Evolutionary conservation across 2,888 invertebrate species (phyloP), one percentile per base, ranked within the genome.

Genomic region (Sphecodes monilicornis): DNA sequence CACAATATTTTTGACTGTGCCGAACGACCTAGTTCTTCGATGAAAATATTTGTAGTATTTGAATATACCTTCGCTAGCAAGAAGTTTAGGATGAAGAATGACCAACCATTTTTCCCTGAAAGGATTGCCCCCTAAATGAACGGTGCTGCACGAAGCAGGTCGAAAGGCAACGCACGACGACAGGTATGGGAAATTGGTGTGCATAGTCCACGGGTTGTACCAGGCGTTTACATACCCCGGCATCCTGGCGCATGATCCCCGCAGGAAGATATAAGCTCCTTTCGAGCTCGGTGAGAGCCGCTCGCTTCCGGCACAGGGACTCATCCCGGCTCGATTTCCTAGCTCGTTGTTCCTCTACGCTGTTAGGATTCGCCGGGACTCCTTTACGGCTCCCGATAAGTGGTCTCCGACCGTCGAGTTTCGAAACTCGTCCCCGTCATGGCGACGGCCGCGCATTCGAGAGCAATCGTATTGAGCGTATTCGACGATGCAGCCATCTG

Each of bases 401-500:
- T 76, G 78, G 57, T 72, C 71, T 46, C 46, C 60, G 41, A 36
- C n/a, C 68, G 69, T 57, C 74, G 78, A 89, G 73, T 84, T 89
- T 86, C 84, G 79, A 86, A 87, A 84, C 84, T 89, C 78, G 77
- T 82, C 68, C 73, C 73, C 70, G 79, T 87, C 86, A 79, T 70
- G 79, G 73, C 80, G 80, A 79, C 70, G 81, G 72, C 60, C 57
- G 68, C 80, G 43, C 78, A 81, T 71, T 78, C 88, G 39, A 82
- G 82, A 75, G 84, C 80, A 79, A 84, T 88, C 84, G 86, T 86
- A 88, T 79, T 68, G 78, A 74, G 50, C 50, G 50, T 70, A 57
- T 75, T 80, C 75, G 75, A 70, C 77, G 79, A 77, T 71, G 78
- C 71, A 69, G 60, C 84, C 76, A 73, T 75, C 64, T 66, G 68